phyloP scores from a whole-genome alignment of 2,888 invertebrate genomes.

The Bibio marci region DNA sequence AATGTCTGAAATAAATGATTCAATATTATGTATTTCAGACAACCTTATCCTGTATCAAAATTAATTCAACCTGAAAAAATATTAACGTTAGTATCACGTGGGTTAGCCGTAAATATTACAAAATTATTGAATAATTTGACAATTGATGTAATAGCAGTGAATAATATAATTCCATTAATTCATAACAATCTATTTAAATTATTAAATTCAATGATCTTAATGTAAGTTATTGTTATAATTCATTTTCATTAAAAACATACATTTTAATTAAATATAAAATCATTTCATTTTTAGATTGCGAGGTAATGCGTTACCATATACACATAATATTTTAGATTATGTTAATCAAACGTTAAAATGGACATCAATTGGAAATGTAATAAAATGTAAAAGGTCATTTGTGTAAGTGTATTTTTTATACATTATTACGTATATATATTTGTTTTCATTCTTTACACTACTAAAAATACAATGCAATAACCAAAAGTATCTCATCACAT shows the following conservation, averaged over 20 bases:
- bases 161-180: slow-evolving; percentile 16
- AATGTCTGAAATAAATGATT: no score
- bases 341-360: slow-evolving; percentile 17
- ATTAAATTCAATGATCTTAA: slow-evolving; percentile 14
- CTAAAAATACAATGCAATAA: no score
- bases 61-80: slow-evolving; percentile 16
- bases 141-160: slow-evolving; percentile 18
- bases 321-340: slow-evolving; percentile 14
- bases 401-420: no score
- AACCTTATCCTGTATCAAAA: slow-evolving; percentile 21
- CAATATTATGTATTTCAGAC: slow-evolving; percentile 11
- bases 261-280: neutral
- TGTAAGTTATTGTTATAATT: slow-evolving; percentile 13
- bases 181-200: slow-evolving; percentile 16
- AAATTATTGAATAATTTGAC: slow-evolving; percentile 16
- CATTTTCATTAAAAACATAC: neutral
- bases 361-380: slow-evolving; percentile 15
- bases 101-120: slow-evolving; percentile 16
- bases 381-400: slow-evolving; percentile 15
- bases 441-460: no score
- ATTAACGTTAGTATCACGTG: slow-evolving; percentile 17
- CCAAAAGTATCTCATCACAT: no score
- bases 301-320: slow-evolving; percentile 15
- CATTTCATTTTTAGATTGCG: slow-evolving; percentile 12
- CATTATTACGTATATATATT: no score